Conservation (phyloP, 1,140 invertebrate genomes). For the Musca vetustissima region DNA sequence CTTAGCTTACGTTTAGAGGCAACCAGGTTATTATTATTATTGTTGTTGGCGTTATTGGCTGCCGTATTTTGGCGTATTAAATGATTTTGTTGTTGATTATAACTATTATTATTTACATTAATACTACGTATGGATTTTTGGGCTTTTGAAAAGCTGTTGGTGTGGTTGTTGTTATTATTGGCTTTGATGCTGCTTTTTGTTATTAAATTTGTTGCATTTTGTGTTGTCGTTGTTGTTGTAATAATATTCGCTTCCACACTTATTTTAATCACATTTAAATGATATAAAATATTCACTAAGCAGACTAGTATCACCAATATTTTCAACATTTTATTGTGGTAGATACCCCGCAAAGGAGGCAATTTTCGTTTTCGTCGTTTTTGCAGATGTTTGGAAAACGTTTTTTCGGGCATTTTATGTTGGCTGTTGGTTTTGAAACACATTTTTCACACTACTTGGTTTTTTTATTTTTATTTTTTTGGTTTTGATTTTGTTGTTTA, state of each 20-base stretch:
- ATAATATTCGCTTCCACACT: neutral
- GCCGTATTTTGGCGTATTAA: constrained; percentile 39
- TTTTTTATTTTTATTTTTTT: too few relatives aligned
- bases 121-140: constrained; percentile 24
- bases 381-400: constrained; percentile 10
- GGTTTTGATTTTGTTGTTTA: too few relatives aligned
- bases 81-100: constrained; percentile 25
- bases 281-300: neutral
- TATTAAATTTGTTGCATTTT: neutral
- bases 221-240: neutral
- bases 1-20: constrained; percentile 38
- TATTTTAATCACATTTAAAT: neutral
- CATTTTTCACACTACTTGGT: neutral
- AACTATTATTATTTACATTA: constrained; percentile 54
- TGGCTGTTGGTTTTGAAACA: constrained; percentile 8
- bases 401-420: constrained; percentile 3
- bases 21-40: constrained; percentile 31
- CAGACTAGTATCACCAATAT: constrained; percentile 15
- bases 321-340: constrained; percentile 21
- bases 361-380: constrained; percentile 18
- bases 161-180: too few relatives aligned
- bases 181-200: neutral
- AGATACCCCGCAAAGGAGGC: neutral
- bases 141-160: neutral
- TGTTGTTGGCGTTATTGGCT: constrained; percentile 30